Evolutionary conservation across 1,140 invertebrate species (phyloP), one percentile per base, ranked within the genome.

Genomic region (Pseudomyrmex pallidus): DNA sequence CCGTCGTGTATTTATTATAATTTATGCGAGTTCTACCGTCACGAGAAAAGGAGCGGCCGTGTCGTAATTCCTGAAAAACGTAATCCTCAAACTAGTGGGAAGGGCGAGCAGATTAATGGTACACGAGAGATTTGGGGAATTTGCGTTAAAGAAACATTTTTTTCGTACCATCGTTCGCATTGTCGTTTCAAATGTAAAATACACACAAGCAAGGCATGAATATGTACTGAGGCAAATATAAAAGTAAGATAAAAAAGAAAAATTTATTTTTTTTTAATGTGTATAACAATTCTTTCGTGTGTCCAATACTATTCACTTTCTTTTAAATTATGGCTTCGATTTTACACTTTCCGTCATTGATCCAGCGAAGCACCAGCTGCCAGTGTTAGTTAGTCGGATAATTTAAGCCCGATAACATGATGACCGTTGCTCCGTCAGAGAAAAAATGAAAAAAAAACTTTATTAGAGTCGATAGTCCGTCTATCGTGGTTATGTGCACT

Each of bases 401-500:
- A 57, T 46, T 78, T 57, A 52, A 57, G 9, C 35, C 17, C 13
- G 74, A 78, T 78, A 68, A 77, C 50, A 25, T 52, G 63, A 2
- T 68, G 74, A 78, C 74, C 35, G 20, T 78, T 68, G 74, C 67
- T 68, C 52, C 35, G n/a, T 10, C 2, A 17, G 15, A 68, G 20
- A n/a, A 68, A 68, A 78, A 78, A 48, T 54, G 25, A n/a, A 22
- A 46, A 9, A 35, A 35, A 15, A 46, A 15, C 50, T 68, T 20
- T 68, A 68, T 57, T 68, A 57, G 15, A 78, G 13, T 25, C 17
- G 17, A 56, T 17, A 46, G 15, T 61, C 46, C 22, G 35, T 20
- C 7, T 17, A 10, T 12, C 50, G 62, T 25, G 25, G 25, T 5
- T 35, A 35, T 35, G 48, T 5, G 35, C 35, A 61, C 8, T 61